phyloP scores from a whole-genome alignment of 1,140 invertebrate species.

The Bombus cullumanus region DNA sequence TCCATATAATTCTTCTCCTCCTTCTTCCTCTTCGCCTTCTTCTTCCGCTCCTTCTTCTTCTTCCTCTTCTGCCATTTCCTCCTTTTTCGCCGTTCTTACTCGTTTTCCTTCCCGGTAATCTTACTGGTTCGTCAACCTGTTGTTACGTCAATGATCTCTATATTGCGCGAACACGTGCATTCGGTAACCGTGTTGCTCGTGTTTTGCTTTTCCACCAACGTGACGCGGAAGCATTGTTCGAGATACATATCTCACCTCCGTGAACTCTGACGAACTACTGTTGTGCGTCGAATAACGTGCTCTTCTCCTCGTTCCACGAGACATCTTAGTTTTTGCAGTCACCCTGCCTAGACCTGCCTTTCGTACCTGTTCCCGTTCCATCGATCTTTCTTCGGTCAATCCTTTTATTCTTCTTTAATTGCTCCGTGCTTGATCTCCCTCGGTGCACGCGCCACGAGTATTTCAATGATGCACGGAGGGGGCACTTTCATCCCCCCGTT shows the following conservation, averaged over 20 bases:
- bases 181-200: background rate
- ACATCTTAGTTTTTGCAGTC: too few species aligned
- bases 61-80: background rate
- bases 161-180: constrained; percentile 36
- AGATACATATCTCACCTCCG: background rate
- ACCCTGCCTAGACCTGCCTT: background rate
- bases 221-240: background rate
- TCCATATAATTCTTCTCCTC: background rate
- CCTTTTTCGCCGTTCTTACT: background rate
- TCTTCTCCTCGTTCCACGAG: background rate
- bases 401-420: constrained; percentile 1
- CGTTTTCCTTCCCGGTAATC: constrained; percentile 15
- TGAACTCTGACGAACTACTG: background rate
- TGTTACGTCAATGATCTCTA: constrained; percentile 44
- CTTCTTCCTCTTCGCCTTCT: background rate
- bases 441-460: constrained; percentile 40
- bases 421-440: background rate
- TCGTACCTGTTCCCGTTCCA: background rate
- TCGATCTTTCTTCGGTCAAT: background rate
- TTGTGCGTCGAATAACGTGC: background rate
- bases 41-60: background rate
- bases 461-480: constrained; percentile 47
- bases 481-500: constrained; percentile 55
- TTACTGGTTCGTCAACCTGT: constrained; percentile 43
- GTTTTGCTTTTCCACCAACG: background rate